Evolutionary conservation across 2,888 invertebrate genomes (phyloP), one percentile per base, ranked within the genome.

Genomic region (Ametastegia equiseti): DNA sequence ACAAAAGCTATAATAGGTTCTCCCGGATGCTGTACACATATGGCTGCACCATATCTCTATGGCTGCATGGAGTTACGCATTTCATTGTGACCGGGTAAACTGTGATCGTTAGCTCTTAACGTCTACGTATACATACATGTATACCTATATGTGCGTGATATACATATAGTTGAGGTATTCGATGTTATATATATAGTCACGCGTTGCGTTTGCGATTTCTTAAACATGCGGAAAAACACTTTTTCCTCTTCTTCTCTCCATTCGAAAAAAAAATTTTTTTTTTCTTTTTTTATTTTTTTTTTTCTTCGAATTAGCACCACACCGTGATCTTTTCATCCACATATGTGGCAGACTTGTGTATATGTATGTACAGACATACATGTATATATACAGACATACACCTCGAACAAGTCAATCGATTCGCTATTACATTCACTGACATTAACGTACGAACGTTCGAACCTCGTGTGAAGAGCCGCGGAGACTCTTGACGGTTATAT

Each of bases 401-500:
- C 60, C 19, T 23, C 39, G 39, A 65, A 39, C 36, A 7, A 67
- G 9, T 67, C 39, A 39, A 67, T 67, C 39, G 67, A 67, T 67
- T 67, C 36, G n/a, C n/a, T n/a, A n/a, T n/a, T 67, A 67, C 39
- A 36, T 67, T 19, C 19, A 67, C 36, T 5, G 5, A 23, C 2
- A n/a, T 33, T 15, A 50, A 60, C 7, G 9, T 65, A 15, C 39
- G n/a, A 36, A 39, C 15, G 27, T 67, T n/a, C 36, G 9, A 15
- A 63, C 9, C 2, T 23, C 39, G 19, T 60, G 15, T 60, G 15
- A 60, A 13, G n/a, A n/a, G n/a, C n/a, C n/a, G n/a, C n/a, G n/a
- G n/a, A n/a, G n/a, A n/a, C n/a, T n/a, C n/a, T 30, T 60, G 60
- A 60, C 60, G 60, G 60, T 19, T 60, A 60, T 60, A 60, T 60